Evolutionary conservation across 2,113 vertebrate genomes (phyloP).

Genomic region (Boulengerochromis microlepis): DNA sequence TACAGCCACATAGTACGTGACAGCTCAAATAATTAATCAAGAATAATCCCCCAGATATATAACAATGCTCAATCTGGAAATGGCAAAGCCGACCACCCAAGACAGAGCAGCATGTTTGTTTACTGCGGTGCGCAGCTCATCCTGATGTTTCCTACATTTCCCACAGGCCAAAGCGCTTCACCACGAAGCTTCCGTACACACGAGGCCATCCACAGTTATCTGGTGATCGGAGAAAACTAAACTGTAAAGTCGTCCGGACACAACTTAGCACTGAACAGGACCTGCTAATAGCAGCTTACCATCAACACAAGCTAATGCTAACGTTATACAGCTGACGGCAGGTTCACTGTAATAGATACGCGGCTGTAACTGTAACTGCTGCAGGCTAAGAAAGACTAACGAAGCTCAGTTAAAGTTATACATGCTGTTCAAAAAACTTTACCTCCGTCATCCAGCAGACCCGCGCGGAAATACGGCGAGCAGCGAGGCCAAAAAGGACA

Average conservation of each 20-base stretch:
- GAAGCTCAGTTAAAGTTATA: background rate
- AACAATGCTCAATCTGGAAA: too few relatives aligned
- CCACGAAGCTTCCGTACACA: background rate
- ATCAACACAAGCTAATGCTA: background rate
- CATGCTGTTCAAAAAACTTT: background rate
- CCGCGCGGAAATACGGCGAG: too few relatives aligned
- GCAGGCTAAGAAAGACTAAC: rapidly evolving
- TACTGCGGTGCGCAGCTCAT: background rate
- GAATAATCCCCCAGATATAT: too few relatives aligned
- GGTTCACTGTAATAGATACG: rapidly evolving
- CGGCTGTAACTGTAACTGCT: background rate
- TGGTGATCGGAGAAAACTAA: background rate
- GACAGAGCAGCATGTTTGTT: background rate
- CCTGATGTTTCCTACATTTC: background rate
- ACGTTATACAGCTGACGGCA: too few relatives aligned
- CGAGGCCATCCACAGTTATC: too few relatives aligned
- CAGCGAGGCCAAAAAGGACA: too few relatives aligned
- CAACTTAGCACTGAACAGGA: background rate
- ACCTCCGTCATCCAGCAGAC: background rate
- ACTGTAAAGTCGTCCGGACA: background rate
- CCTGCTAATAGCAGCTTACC: background rate
- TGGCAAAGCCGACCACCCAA: too few relatives aligned
- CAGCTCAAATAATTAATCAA: too few relatives aligned
- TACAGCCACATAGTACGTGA: too few relatives aligned
- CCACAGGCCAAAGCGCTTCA: too few relatives aligned